Evolutionary conservation across 2,888 invertebrate species (phyloP).

Genomic region (Hirudinaria manillensis): DNA sequence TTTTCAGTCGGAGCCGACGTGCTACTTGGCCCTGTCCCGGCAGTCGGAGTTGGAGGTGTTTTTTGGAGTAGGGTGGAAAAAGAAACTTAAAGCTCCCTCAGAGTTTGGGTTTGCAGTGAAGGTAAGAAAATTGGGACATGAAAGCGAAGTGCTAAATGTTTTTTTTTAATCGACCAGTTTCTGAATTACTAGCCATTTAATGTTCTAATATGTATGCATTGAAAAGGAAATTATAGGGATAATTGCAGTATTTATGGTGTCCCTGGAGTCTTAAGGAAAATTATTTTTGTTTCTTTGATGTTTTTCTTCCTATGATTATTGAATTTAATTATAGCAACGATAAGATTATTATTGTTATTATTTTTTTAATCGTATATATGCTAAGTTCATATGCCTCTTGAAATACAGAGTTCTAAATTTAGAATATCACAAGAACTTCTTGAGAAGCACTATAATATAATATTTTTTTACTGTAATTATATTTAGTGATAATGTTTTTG

Average conservation of each 20-base stretch:
- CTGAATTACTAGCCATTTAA: too few species aligned
- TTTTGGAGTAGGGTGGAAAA: conserved; percentile 89
- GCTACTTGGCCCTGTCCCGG: not conserved
- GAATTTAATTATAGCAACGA: too few species aligned
- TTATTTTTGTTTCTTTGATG: not conserved
- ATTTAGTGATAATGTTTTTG: not conserved
- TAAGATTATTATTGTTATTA: not conserved
- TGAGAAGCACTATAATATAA: too few species aligned
- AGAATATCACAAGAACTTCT: too few species aligned
- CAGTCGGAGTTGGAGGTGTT: conserved; percentile 67
- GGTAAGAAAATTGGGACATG: conserved; percentile 43
- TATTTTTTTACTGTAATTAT: too few species aligned
- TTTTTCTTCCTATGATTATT: not conserved
- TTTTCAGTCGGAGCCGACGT: conserved; percentile 1
- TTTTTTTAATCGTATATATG: too few species aligned
- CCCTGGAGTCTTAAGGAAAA: not conserved
- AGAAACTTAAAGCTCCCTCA: conserved; percentile 94
- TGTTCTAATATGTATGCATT: too few species aligned
- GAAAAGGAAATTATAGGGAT: too few species aligned
- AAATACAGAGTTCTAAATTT: too few species aligned
- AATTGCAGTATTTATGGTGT: not conserved
- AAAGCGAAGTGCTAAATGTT: not conserved
- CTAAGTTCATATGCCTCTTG: too few species aligned
- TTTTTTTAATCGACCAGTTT: not conserved
- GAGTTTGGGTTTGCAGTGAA: conserved; percentile 93